These are phyloP conservation scores for Corticium candelabrum DNA, from an alignment of 37 sponge, comb jelly and placozoan species.

Conservation along the genomic window DNA sequence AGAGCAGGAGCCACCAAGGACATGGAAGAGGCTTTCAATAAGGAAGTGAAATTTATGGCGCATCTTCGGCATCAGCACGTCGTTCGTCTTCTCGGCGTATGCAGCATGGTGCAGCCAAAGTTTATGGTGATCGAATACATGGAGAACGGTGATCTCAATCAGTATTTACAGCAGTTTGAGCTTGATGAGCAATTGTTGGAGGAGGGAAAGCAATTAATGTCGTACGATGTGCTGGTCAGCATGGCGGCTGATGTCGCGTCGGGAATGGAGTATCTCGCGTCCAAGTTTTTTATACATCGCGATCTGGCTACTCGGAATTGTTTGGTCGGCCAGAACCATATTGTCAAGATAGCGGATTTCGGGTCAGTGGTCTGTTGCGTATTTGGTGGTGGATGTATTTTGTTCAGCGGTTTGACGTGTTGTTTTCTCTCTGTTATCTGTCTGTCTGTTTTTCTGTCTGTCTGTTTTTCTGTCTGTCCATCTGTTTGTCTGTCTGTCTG, in stretches of 20 bases:
- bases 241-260: constrained; percentile 54
- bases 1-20: constrained; percentile 31
- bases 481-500: too few relatives aligned
- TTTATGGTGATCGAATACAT: constrained; percentile 66
- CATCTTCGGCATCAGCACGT: constrained; percentile 45
- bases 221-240: constrained; percentile 32
- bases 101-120: constrained; percentile 6
- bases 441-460: too few relatives aligned
- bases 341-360: constrained; percentile 76
- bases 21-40: constrained; percentile 31
- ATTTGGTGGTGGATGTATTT: too few relatives aligned
- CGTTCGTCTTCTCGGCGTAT: constrained; percentile 32
- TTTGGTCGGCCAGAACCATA: constrained; percentile 31
- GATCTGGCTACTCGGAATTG: constrained; percentile 77
- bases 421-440: too few relatives aligned
- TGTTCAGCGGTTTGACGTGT: too few relatives aligned
- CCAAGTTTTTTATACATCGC: constrained; percentile 47
- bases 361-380: too few relatives aligned
- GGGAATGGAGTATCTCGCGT: constrained; percentile 71
- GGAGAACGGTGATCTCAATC: constrained; percentile 81
- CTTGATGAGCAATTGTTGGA: constrained; percentile 5
- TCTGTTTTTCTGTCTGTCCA: too few relatives aligned
- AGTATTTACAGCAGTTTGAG: constrained; percentile 30
- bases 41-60: constrained; percentile 63
- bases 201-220: constrained; percentile 41